phyloP scores from a whole-genome alignment of 2,113 vertebrate genomes.

The Stomatorhinus ivindoensis region DNA sequence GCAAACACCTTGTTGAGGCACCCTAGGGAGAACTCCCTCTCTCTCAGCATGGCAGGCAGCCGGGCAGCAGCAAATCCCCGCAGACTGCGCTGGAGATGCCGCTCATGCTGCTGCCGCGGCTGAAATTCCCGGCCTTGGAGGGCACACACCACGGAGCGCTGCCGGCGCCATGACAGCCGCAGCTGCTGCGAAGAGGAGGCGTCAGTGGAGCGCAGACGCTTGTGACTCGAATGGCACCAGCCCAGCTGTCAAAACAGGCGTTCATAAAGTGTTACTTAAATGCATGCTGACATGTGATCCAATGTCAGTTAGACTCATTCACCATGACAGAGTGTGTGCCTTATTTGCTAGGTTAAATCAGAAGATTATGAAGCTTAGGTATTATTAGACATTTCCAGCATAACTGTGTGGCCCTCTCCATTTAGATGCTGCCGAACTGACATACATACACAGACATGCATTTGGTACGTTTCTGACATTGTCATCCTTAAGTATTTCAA shows the following conservation, averaged over 20 bases:
- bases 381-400: neutral
- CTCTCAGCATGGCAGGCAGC: constrained; percentile 81
- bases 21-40: constrained; percentile 87
- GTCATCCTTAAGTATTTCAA: neutral
- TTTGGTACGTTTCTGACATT: neutral
- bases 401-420: neutral
- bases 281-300: neutral
- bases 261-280: neutral
- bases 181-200: constrained; percentile 58
- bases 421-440: neutral
- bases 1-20: constrained; percentile 97
- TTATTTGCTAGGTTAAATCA: neutral
- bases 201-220: constrained; percentile 66
- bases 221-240: constrained; percentile 59
- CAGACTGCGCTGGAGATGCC: constrained; percentile 69
- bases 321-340: neutral
- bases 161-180: constrained; percentile 60
- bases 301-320: neutral
- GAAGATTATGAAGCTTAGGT: neutral
- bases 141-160: constrained; percentile 82
- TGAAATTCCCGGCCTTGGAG: constrained; percentile 83
- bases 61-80: constrained; percentile 82
- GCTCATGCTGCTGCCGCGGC: constrained; percentile 77
- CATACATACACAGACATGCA: neutral
- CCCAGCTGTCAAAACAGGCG: constrained; percentile 44